Conservation (phyloP, 2,888 invertebrate species). For the Ptychoptera albimana region DNA sequence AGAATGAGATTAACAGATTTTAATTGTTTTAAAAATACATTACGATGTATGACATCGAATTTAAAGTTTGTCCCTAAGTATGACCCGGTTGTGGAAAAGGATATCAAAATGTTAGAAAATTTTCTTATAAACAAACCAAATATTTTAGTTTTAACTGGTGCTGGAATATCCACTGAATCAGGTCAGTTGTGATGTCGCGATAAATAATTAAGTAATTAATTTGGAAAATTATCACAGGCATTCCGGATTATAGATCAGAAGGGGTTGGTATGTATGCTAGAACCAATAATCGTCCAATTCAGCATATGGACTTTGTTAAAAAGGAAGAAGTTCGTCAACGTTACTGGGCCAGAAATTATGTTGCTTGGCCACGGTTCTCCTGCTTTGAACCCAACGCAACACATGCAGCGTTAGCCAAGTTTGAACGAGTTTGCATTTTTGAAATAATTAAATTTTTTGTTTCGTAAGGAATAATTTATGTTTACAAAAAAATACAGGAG, state of each 20-base stretch:
- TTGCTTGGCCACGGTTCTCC: slow-evolving; percentile 84
- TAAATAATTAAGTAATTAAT: not conserved
- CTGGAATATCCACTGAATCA: slow-evolving; percentile 94
- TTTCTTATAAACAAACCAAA: slow-evolving; percentile 28
- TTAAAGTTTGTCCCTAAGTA: slow-evolving; percentile 59
- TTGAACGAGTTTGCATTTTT: slow-evolving; percentile 39
- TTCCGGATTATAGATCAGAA: slow-evolving; percentile 88
- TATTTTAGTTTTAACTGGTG: slow-evolving; percentile 70
- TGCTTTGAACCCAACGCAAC: slow-evolving; percentile 58
- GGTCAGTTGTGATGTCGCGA: slow-evolving; percentile 37
- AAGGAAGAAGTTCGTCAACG: slow-evolving; percentile 51
- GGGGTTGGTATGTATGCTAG: slow-evolving; percentile 83
- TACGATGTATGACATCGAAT: not conserved
- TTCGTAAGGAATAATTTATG: slow-evolving; percentile 17
- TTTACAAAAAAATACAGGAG: slow-evolving; percentile 11
- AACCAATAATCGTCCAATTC: slow-evolving; percentile 67
- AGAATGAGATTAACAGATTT: slow-evolving; percentile 1
- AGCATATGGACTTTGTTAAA: slow-evolving; percentile 69
- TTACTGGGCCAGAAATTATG: slow-evolving; percentile 93
- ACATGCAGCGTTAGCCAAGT: slow-evolving; percentile 53
- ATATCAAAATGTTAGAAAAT: slow-evolving; percentile 30
- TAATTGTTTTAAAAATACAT: not conserved
- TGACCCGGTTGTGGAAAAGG: slow-evolving; percentile 41
- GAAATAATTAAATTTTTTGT: no score
- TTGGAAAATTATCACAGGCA: slow-evolving; percentile 56